phyloP scores from a whole-genome alignment of 2,888 invertebrate species.

The Deilephila elpenor region DNA sequence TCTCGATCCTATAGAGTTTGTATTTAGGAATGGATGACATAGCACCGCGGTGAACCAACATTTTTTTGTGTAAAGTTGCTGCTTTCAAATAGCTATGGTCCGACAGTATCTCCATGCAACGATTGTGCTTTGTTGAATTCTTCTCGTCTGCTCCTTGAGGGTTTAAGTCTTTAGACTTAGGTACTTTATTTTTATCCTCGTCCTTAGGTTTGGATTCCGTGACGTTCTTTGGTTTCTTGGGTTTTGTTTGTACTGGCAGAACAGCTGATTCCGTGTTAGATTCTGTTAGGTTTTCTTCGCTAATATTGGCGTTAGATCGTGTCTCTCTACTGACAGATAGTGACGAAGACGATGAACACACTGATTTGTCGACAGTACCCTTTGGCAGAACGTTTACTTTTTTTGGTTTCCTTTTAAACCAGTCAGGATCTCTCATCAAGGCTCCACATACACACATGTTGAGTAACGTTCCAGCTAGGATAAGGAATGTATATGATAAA shows the following conservation, averaged over 20 bases:
- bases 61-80: slow-evolving; percentile 89
- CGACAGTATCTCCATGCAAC: slow-evolving; percentile 82
- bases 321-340: slow-evolving; percentile 79
- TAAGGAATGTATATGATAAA: slow-evolving; percentile 91
- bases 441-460: slow-evolving; percentile 94
- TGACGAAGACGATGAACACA: slow-evolving; percentile 79
- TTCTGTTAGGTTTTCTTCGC: slow-evolving; percentile 51
- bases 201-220: slow-evolving; percentile 30
- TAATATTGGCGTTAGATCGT: slow-evolving; percentile 84
- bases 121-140: slow-evolving; percentile 37
- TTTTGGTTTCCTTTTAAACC: slow-evolving; percentile 88
- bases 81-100: slow-evolving; percentile 89
- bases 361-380: slow-evolving; percentile 71
- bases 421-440: slow-evolving; percentile 94
- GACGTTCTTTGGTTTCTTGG: slow-evolving; percentile 44
- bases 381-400: slow-evolving; percentile 59
- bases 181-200: slow-evolving; percentile 48
- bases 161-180: slow-evolving; percentile 41
- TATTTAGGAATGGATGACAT: slow-evolving; percentile 93
- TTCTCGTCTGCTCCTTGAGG: slow-evolving; percentile 29
- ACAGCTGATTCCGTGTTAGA: slow-evolving; percentile 62
- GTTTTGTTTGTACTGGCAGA: slow-evolving; percentile 58
- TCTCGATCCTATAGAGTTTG: slow-evolving; percentile 90
- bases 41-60: slow-evolving; percentile 93
- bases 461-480: slow-evolving; percentile 92